Evolutionary conservation across 2,113 vertebrate species (phyloP).

Genomic region (Noctilio leporinus): DNA sequence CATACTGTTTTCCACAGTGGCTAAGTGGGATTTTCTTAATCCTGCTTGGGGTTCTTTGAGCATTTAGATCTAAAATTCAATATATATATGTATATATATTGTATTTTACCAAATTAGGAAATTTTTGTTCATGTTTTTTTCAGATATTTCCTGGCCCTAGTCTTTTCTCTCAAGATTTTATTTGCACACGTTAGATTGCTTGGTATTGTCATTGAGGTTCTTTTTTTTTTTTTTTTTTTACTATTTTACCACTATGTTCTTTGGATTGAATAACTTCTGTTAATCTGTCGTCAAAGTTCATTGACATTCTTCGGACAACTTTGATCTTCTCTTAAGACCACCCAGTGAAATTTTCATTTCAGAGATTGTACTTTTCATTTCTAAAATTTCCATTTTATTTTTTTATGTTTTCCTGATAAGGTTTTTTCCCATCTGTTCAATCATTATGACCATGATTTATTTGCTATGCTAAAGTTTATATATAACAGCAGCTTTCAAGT

Average conservation of each 20-base stretch:
- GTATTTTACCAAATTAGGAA: not conserved
- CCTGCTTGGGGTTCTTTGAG: not conserved
- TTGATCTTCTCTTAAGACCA: not conserved
- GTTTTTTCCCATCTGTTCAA: not conserved
- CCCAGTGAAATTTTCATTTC: not conserved
- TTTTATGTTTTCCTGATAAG: not conserved
- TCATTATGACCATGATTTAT: not conserved
- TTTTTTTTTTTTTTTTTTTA: not conserved
- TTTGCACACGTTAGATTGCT: not conserved
- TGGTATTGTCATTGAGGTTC: not conserved
- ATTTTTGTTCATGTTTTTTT: not conserved
- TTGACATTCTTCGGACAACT: not conserved
- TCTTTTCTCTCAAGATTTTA: not conserved
- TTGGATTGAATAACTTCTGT: not conserved
- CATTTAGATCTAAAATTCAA: not conserved
- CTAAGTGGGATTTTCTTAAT: not conserved
- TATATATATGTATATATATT: no score
- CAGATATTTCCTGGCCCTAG: not conserved
- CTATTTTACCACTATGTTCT: not conserved
- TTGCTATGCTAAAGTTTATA: not conserved
- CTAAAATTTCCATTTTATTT: not conserved
- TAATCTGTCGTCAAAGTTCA: not conserved
- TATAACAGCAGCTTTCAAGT: not conserved
- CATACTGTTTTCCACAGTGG: no score
- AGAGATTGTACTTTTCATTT: not conserved